Conservation (phyloP, 2,797 vertebrate genomes). For the Sorex maritimensis region DNA sequence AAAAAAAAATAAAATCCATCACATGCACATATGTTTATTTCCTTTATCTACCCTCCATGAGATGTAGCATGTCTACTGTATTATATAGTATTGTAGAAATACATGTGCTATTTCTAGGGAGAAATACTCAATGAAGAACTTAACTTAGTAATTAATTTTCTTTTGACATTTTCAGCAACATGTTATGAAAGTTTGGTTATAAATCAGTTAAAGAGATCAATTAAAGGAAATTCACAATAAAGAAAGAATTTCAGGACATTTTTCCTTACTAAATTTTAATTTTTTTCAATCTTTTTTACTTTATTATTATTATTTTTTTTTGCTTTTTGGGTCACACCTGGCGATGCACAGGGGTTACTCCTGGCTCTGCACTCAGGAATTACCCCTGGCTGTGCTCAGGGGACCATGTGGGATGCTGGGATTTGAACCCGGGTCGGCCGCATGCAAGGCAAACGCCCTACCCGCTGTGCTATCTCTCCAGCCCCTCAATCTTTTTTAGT, state of each 20-base stretch:
- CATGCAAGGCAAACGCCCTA: no score
- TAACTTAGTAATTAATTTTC: conserved; percentile 60
- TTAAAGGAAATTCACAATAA: conserved; percentile 65
- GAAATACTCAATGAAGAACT: conserved; percentile 58
- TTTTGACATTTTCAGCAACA: neutral
- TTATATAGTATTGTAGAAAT: no score
- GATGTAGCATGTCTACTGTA: conserved; percentile 12
- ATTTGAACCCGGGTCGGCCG: no score
- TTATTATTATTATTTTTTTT: no score
- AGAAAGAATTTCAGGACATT: conserved; percentile 66
- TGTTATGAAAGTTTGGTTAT: conserved; percentile 45
- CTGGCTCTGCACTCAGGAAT: no score
- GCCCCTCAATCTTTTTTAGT: conserved; percentile 23
- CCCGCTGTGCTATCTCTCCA: no score
- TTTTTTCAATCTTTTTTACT: conserved; percentile 23
- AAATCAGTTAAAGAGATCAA: conserved; percentile 57
- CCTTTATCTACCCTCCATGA: neutral
- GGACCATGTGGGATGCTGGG: no score
- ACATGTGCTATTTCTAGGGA: neutral
- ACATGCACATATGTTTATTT: neutral
- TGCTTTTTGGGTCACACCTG: no score
- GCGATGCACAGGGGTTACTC: no score
- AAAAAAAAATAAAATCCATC: neutral
- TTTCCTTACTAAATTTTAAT: conserved; percentile 69
- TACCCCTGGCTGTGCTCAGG: no score